Evolutionary conservation across 1,140 invertebrate genomes (phyloP), one percentile per base, ranked within the genome.

Genomic region (Camponotus floridanus): DNA sequence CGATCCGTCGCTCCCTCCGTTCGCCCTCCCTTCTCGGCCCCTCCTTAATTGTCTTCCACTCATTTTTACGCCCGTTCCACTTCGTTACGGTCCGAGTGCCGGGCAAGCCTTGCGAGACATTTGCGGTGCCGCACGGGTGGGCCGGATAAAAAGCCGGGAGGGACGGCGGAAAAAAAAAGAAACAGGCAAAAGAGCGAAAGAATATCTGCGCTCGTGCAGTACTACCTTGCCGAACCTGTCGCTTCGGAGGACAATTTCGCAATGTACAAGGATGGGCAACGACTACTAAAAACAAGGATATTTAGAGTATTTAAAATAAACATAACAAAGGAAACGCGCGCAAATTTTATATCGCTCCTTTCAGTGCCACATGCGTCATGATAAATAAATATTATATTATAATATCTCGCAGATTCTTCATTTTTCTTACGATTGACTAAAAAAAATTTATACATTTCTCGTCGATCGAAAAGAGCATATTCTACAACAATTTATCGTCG

Each of bases 1-100:
- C 31, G 62, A 45, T 86, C 45, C 45, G 21, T 55, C 26, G 9
- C 64, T n/a, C 55, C 76, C 36, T 26, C 57, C 39, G 42, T 51
- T 67, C 59, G 33, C 3, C 36, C 62, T 9, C 45, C 61, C 31
- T 39, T 71, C 67, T 21, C 80, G 74, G 64, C 55, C 71, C 88
- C 90, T 76, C 89, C 91, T 92, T 92, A 92, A 92, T 92, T 92
- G 92, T 92, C 92, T 89, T 91, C 91, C 86, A 90, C 92, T 91
- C 88, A 91, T 92, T 92, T 92, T 93, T 93, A 92, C 92, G 90
- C 87, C 87, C 91, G 90, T 92, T 91, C 91, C 89, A 92, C 90
- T 92, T 92, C 90, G 92, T 90, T 90, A 90, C 91, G 89, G 90
- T 91, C 88, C 81, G 85, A 87, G 86, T 84, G 84, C 83, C 85